Conservation (phyloP, 2,797 vertebrate genomes). For the Pangasius djambal region DNA sequence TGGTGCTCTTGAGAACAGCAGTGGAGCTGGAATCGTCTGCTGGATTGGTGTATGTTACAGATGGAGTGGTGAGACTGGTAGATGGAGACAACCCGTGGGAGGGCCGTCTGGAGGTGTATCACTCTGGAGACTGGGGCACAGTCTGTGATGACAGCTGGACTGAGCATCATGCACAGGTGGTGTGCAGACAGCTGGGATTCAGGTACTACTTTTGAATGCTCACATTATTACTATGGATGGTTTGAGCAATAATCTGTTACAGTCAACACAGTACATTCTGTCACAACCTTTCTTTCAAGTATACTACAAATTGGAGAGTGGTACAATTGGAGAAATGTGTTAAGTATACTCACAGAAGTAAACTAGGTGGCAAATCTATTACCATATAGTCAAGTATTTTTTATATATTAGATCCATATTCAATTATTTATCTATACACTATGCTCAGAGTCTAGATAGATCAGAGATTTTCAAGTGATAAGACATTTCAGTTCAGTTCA, state of each 20-base stretch:
- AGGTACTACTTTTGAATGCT: constrained; percentile 64
- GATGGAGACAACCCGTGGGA: constrained; percentile 82
- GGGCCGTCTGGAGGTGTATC: constrained; percentile 90
- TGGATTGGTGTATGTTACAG: constrained; percentile 60
- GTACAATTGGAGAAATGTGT: neutral
- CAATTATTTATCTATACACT: neutral
- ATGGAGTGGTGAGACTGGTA: constrained; percentile 85
- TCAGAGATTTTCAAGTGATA: neutral
- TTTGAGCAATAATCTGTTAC: neutral
- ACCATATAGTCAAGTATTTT: neutral
- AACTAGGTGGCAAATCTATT: neutral
- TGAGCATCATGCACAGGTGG: constrained; percentile 81
- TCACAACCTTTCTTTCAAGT: neutral
- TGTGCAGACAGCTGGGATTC: constrained; percentile 93
- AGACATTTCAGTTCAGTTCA: neutral
- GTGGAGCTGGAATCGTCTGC: neutral
- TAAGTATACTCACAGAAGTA: neutral
- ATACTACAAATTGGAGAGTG: neutral
- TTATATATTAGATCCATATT: neutral
- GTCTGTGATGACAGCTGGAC: constrained; percentile 92
- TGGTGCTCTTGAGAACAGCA: neutral
- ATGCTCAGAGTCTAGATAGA: neutral
- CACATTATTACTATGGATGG: neutral
- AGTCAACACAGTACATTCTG: neutral
- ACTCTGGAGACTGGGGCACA: constrained; percentile 89